Evolutionary conservation across 2,797 vertebrate genomes (phyloP), one percentile per base, ranked within the genome.

Genomic region (Hypotaenidia philippensis): DNA sequence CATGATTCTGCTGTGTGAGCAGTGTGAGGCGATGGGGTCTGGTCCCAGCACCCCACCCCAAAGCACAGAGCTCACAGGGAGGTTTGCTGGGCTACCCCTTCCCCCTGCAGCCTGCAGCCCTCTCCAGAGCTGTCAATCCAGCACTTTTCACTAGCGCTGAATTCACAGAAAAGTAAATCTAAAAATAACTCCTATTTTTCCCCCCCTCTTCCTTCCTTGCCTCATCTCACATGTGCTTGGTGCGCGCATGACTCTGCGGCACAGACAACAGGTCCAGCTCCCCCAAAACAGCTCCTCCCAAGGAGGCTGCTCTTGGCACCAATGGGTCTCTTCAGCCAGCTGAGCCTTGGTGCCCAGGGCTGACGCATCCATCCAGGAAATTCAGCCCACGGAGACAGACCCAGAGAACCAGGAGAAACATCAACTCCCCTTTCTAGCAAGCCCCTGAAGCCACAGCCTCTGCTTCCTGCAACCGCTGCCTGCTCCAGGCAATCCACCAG

Each of bases 101-200:
- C 86, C 69, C 66, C 10, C 41, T 17, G 17, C 3, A 1, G 75
- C 71, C 27, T 18, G 13, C 89, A 79, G 78, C 87, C 66, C 10
- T 10, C 89, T 91, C 78, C 87, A 34, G 76, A 85, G 82, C 75
- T 89, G 90, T 83, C 94, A 96, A 92, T 89, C 93, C 94, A 87
- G 93, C 92, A 86, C 84, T 96, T 92, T 49, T 80, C 82, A 27
- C 82, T 69, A 52, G 90, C 25, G 45, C 87, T 93, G 94, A 95
- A 92, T 87, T 87, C 95, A 96, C 92, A 93, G 93, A 95, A 93
- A 96, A 96, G 92, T 94, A 87, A 93, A 87, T 10, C 93, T 85
- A 94, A 96, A 92, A 90, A 95, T 92, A 96, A 77, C 83, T 49
- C 74, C 41, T 78, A 45, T 85, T 91, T 83, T 76, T 10, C 87